These are phyloP conservation scores for Pelusios castaneus DNA, from an alignment of 2,113 vertebrate genomes.

Conservation along the genomic window DNA sequence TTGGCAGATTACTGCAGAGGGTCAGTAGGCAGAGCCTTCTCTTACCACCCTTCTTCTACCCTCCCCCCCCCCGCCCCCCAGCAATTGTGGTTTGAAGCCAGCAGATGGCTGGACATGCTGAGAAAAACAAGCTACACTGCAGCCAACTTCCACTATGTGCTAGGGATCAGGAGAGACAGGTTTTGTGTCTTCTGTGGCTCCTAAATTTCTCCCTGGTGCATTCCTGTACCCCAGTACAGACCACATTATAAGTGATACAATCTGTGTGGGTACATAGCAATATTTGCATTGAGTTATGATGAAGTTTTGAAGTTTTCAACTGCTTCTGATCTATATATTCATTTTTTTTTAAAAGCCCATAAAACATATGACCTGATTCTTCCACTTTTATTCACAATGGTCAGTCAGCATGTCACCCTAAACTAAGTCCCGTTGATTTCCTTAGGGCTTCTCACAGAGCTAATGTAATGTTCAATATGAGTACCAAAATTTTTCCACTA, in stretches of 20 bases:
- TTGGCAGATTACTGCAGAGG: neutral
- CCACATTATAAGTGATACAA: neutral
- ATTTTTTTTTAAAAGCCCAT: neutral
- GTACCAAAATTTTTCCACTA: neutral
- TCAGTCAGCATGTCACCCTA: neutral
- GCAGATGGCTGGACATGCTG: neutral
- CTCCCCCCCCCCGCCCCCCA: neutral
- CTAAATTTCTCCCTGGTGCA: neutral
- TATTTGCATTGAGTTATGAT: slow-evolving; percentile 7
- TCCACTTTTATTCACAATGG: neutral
- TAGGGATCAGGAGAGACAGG: neutral
- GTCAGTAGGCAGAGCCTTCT: neutral
- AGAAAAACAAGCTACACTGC: neutral
- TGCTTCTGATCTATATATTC: neutral
- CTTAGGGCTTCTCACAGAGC: neutral
- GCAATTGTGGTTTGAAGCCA: neutral
- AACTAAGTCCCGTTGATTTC: neutral
- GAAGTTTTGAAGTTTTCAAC: slow-evolving; percentile 11
- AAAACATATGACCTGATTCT: neutral
- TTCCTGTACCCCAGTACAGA: neutral
- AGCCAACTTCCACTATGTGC: neutral
- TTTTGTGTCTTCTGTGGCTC: neutral
- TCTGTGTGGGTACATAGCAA: neutral
- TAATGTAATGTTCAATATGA: neutral
- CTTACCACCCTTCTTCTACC: neutral